Evolutionary conservation across 2,888 invertebrate genomes (phyloP).

Genomic region (Lasioglossum marginatum): DNA sequence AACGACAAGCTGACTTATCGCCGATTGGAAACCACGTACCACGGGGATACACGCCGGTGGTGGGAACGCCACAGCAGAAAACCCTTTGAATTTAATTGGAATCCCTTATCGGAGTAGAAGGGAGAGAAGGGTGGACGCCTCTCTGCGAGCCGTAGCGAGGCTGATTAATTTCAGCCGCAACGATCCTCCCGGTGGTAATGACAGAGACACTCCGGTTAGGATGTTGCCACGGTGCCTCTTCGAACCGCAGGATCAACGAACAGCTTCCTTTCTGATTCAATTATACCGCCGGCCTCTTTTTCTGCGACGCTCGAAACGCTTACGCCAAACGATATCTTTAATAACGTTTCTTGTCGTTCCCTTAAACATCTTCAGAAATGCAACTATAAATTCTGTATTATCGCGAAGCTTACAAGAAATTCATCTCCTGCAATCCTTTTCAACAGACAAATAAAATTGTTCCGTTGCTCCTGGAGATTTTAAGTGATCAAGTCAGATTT

Average conservation of each 20-base stretch:
- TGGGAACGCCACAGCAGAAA: slow-evolving; percentile 47
- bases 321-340: neutral
- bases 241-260: slow-evolving; percentile 20
- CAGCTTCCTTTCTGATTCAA: slow-evolving; percentile 26
- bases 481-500: no score
- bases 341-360: neutral
- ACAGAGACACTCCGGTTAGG: slow-evolving; percentile 36
- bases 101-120: slow-evolving; percentile 48
- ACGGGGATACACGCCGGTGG: slow-evolving; percentile 37
- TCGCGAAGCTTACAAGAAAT: neutral
- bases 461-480: no score
- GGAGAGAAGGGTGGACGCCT: slow-evolving; percentile 15
- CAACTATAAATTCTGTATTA: neutral
- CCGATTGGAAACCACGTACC: slow-evolving; percentile 66
- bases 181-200: slow-evolving; percentile 32
- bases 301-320: neutral
- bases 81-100: slow-evolving; percentile 58
- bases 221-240: neutral
- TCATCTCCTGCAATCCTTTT: neutral
- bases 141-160: neutral
- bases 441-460: no score
- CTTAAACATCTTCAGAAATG: neutral
- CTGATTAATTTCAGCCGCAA: slow-evolving; percentile 53
- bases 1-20: slow-evolving; percentile 71
- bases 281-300: slow-evolving; percentile 13